phyloP scores from a whole-genome alignment of 2,888 invertebrate genomes.

The Gastracanthus pulcherrimus region DNA sequence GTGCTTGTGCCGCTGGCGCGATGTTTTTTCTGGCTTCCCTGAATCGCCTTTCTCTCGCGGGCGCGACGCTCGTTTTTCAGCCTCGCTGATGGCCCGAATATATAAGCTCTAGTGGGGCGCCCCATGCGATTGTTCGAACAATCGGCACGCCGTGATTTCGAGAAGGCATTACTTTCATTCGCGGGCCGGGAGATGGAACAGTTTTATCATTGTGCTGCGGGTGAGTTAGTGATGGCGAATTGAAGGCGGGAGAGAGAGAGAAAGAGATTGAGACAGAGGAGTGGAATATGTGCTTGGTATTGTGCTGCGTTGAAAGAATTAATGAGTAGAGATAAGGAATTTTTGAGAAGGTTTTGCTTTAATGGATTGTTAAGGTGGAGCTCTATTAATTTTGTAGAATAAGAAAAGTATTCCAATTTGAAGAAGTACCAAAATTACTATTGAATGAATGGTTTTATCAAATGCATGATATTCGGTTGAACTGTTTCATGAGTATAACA shows the following conservation, averaged over 20 bases:
- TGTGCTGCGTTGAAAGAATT: not conserved
- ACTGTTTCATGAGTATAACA: no score
- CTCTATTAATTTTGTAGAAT: no score
- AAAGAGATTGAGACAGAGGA: not conserved
- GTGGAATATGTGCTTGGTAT: not conserved
- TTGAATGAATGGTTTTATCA: no score
- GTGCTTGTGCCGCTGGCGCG: not conserved
- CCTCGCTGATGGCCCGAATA: constrained; percentile 21
- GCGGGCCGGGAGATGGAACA: not conserved
- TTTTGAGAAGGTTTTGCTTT: no score
- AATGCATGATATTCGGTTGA: no score
- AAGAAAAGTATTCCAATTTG: no score
- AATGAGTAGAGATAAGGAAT: not conserved
- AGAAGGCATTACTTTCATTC: constrained; percentile 28
- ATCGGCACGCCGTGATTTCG: not conserved
- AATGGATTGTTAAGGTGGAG: no score
- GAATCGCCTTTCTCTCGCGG: constrained; percentile 36
- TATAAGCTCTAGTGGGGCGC: not conserved
- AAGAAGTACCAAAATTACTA: no score
- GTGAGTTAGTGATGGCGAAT: not conserved
- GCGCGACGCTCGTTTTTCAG: constrained; percentile 5
- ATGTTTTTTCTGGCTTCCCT: not conserved
- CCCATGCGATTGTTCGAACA: constrained; percentile 5
- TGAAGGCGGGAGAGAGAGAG: not conserved
- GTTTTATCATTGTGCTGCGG: constrained; percentile 1